These are phyloP conservation scores for Thera britannica DNA, from an alignment of 2,888 invertebrate genomes.

Conservation along the genomic window DNA sequence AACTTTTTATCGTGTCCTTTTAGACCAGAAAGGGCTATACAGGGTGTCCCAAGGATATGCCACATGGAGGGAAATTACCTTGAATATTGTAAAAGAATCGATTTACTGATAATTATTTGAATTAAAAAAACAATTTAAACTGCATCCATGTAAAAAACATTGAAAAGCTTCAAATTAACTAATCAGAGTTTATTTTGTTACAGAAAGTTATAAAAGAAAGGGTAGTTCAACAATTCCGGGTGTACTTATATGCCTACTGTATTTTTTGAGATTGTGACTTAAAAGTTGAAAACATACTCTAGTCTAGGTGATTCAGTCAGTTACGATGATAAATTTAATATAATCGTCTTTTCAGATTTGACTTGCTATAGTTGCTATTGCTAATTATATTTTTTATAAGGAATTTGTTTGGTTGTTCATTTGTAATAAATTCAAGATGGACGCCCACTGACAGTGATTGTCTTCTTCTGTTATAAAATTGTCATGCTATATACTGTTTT, in stretches of 20 bases:
- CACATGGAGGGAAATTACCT: too few relatives aligned
- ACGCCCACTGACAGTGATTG: constrained; percentile 11
- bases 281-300: constrained; percentile 33
- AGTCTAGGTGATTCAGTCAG: constrained; percentile 40
- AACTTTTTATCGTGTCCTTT: too few relatives aligned
- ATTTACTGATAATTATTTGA: too few relatives aligned
- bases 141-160: too few relatives aligned
- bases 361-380: constrained; percentile 10
- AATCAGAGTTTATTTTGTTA: neutral
- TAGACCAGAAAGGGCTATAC: too few relatives aligned
- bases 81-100: too few relatives aligned
- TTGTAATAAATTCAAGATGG: constrained; percentile 3
- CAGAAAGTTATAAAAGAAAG: constrained; percentile 1
- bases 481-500: neutral
- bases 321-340: constrained; percentile 14
- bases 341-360: constrained; percentile 10
- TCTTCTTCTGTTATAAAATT: neutral
- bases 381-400: constrained; percentile 21
- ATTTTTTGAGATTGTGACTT: constrained; percentile 45
- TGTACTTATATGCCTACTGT: constrained; percentile 24
- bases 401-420: constrained; percentile 7
- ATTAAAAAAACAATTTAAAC: too few relatives aligned
- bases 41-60: too few relatives aligned
- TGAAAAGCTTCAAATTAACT: too few relatives aligned
- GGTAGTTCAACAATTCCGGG: neutral